phyloP scores from a whole-genome alignment of 2,113 vertebrate genomes.

The Pangasianodon hypophthalmus region DNA sequence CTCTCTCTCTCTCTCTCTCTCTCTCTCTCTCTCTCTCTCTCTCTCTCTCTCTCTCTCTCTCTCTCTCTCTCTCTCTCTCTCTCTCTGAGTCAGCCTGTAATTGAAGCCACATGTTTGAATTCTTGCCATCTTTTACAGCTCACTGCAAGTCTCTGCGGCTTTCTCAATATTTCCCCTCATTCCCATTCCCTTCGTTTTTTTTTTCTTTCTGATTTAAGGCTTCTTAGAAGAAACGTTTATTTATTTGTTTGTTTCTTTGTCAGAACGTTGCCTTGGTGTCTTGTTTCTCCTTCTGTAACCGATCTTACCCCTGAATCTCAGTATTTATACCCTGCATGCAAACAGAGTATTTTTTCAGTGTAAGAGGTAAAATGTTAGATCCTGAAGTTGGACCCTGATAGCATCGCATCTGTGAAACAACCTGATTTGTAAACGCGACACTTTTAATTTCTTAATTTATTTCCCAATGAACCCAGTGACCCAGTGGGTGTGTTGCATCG shows the following conservation, averaged over 20 bases:
- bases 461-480: neutral
- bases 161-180: neutral
- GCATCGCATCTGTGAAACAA: too few relatives aligned
- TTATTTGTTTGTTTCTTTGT: neutral
- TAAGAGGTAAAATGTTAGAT: neutral
- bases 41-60: neutral
- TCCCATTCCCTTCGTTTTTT: neutral
- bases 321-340: neutral
- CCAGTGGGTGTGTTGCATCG: neutral
- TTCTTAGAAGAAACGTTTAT: neutral
- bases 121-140: slow-evolving; percentile 7
- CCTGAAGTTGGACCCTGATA: neutral
- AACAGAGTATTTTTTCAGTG: neutral
- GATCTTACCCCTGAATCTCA: neutral
- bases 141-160: neutral
- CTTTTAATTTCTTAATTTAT: neutral
- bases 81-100: slow-evolving; percentile 32
- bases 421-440: neutral
- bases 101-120: slow-evolving; percentile 45
- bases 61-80: neutral
- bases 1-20: neutral
- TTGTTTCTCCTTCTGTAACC: neutral
- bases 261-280: neutral
- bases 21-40: neutral
- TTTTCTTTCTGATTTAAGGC: too few relatives aligned